A percentile compares a stretch with the other conserved stretches of the same genome.
Evolutionary conservation across 1,140 invertebrate species (phyloP).

Genomic region (Drosophila ohnishii): DNA sequence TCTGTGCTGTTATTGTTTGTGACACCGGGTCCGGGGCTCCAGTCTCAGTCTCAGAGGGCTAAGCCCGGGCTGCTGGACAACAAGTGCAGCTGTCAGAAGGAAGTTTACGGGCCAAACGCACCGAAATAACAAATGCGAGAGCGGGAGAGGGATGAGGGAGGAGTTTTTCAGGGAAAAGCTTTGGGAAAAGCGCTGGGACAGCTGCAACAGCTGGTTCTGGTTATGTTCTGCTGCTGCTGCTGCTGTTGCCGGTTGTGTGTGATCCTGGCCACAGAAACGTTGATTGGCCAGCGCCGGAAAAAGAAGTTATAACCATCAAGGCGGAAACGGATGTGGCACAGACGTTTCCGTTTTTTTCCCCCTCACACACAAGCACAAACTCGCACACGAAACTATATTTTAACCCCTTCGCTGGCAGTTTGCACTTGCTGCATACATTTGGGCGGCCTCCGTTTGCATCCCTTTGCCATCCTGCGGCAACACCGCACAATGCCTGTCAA

Average conservation of each 20-base stretch:
- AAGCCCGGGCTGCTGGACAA: conserved; percentile 54
- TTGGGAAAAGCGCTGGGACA: conserved; percentile 35
- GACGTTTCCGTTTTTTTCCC: conserved; percentile 63
- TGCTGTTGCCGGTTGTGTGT: conserved; percentile 29
- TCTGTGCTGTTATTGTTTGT: conserved; percentile 61
- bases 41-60: conserved; percentile 37
- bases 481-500: conserved; percentile 65
- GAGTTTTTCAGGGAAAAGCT: conserved; percentile 16
- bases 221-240: conserved; percentile 2
- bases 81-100: conserved; percentile 67
- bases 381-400: conserved; percentile 36
- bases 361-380: conserved; percentile 12
- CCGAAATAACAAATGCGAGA: conserved; percentile 47
- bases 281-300: conserved; percentile 77
- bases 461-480: conserved; percentile 22
- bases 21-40: conserved; percentile 35
- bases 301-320: conserved; percentile 69
- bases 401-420: conserved; percentile 41
- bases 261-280: conserved; percentile 61
- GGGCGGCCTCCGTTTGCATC: not conserved
- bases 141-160: conserved; percentile 3
- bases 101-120: conserved; percentile 64
- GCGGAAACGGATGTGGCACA: conserved; percentile 78
- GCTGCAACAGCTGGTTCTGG: conserved; percentile 64
- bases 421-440: conserved; percentile 56